Evolutionary conservation across 2,113 vertebrate genomes (phyloP).

Genomic region (Amphiprion ocellaris): DNA sequence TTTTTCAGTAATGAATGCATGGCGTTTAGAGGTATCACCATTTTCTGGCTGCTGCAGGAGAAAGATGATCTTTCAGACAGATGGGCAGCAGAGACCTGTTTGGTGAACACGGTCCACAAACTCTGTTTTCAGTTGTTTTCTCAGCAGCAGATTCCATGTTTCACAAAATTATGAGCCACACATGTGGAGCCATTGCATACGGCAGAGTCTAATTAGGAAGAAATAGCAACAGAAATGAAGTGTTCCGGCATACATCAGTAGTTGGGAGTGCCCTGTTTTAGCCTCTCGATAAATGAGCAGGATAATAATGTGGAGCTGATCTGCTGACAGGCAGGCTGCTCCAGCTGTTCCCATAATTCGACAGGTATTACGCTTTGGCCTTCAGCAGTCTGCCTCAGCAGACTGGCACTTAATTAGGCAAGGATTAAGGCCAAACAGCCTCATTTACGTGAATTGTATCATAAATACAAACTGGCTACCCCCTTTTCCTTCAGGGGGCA

Average conservation of each 20-base stretch:
- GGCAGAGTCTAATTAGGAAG: conserved; percentile 37
- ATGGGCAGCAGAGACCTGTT: not conserved
- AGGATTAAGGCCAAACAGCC: conserved; percentile 79
- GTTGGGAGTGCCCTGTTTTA: conserved; percentile 35
- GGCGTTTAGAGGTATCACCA: conserved; percentile 2
- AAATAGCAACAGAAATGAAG: conserved; percentile 37
- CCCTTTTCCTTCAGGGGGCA: conserved; percentile 68
- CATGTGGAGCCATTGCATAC: not conserved
- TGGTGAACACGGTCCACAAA: conserved; percentile 6
- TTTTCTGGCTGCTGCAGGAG: conserved; percentile 24
- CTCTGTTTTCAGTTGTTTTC: conserved; percentile 7
- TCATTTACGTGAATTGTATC: conserved; percentile 77
- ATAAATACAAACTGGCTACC: conserved; percentile 63
- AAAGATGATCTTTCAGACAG: not conserved
- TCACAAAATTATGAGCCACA: not conserved
- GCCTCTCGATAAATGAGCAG: conserved; percentile 59
- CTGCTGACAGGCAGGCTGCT: conserved; percentile 68
- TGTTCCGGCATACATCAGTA: not conserved
- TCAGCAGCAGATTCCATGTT: not conserved
- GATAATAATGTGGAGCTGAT: conserved; percentile 73
- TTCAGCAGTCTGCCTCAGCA: conserved; percentile 62
- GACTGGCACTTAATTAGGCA: conserved; percentile 77
- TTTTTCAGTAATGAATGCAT: conserved; percentile 59
- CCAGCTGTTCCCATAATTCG: conserved; percentile 79
- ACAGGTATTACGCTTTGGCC: conserved; percentile 68